These are phyloP conservation scores for Poeciliopsis presidionis DNA, from an alignment of 2,797 vertebrate species.

Conservation along the genomic window DNA sequence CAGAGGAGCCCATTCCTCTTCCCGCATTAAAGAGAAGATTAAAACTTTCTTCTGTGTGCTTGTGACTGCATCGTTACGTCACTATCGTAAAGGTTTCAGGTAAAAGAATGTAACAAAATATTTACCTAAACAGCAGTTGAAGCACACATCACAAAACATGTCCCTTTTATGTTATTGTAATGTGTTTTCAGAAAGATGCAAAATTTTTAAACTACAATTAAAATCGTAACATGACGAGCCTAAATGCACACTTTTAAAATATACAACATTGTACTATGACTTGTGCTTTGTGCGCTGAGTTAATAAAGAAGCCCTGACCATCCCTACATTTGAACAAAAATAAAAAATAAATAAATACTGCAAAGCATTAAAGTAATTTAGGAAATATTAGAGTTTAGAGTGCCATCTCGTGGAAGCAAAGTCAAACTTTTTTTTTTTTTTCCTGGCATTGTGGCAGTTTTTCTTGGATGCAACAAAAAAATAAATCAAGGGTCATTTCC, in stretches of 20 bases:
- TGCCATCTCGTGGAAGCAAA: conserved; percentile 55
- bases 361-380: neutral
- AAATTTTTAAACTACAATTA: neutral
- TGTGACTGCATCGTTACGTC: conserved; percentile 79
- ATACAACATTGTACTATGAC: neutral
- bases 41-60: conserved; percentile 52
- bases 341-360: too few species aligned
- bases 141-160: neutral
- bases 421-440: neutral
- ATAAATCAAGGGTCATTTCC: neutral
- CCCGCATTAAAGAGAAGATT: conserved; percentile 40
- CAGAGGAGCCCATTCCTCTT: conserved; percentile 10
- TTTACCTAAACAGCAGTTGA: neutral
- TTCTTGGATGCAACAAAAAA: neutral
- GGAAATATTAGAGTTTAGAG: conserved; percentile 20
- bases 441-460: neutral
- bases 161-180: neutral
- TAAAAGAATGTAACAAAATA: conserved; percentile 9
- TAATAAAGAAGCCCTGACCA: neutral
- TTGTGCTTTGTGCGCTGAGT: neutral
- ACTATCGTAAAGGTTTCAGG: conserved; percentile 41
- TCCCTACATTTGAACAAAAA: neutral
- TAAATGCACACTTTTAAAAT: neutral
- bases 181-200: neutral
- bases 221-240: neutral